Percentiles rank a stretch among this genome's conserved stretches.
Evolutionary conservation across 1,140 invertebrate species (phyloP).

Genomic region (Meloidogyne exigua): DNA sequence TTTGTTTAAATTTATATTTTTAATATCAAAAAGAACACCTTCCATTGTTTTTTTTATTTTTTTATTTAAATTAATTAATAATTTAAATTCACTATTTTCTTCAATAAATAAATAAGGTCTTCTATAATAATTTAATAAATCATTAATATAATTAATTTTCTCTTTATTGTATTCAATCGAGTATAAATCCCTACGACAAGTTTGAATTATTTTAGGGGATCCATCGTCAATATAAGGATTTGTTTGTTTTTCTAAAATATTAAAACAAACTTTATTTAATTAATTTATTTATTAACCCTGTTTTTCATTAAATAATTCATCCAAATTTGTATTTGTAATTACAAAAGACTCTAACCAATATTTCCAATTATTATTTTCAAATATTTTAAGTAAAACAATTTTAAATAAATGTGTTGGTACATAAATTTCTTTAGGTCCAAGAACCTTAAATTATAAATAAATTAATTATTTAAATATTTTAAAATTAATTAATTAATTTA

Average conservation of each 20-base stretch:
- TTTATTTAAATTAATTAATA: not conserved
- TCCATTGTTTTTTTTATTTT: not conserved
- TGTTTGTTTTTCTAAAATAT: not conserved
- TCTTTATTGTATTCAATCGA: not conserved
- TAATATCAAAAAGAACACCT: not conserved
- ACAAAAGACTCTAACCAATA: not conserved
- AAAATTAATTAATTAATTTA: not conserved
- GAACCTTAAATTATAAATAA: not conserved
- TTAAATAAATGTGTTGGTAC: not conserved
- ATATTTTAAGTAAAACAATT: not conserved
- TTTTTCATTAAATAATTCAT: not conserved
- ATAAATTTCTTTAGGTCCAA: not conserved
- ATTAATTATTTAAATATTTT: not conserved
- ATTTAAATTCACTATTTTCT: not conserved
- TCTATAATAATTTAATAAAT: conserved; percentile 2
- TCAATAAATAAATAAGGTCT: not conserved
- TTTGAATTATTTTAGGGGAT: not conserved
- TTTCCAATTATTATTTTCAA: not conserved
- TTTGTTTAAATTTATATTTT: not conserved
- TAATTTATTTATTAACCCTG: not conserved
- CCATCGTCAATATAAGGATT: not conserved
- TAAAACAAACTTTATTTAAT: not conserved
- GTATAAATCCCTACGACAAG: not conserved
- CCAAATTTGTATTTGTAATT: not conserved
- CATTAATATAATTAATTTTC: not conserved